phyloP scores from a whole-genome alignment of 2,888 invertebrate species.

The Drosophila antonietae region DNA sequence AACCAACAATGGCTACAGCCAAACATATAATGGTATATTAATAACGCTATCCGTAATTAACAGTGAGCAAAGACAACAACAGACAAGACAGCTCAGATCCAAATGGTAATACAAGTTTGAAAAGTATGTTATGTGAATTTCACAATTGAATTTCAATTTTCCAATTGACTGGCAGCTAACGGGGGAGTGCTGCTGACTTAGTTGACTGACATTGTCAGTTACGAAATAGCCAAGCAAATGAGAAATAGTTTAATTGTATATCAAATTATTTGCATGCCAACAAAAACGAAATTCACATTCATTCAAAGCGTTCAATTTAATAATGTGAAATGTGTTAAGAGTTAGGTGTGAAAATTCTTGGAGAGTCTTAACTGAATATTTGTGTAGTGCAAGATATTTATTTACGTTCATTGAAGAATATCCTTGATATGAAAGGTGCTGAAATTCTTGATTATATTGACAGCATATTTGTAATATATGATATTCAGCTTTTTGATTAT shows the following conservation, averaged over 20 bases:
- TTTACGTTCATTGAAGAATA: background rate
- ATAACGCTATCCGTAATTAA: constrained; percentile 32
- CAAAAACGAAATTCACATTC: background rate
- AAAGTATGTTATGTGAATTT: constrained; percentile 17
- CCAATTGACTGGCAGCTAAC: constrained; percentile 17
- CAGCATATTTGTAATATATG: background rate
- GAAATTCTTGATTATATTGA: background rate
- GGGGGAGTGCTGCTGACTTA: background rate
- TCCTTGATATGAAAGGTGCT: too few species aligned
- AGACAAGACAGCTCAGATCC: background rate
- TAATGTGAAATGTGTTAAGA: background rate
- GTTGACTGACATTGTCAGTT: background rate
- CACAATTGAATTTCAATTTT: constrained; percentile 9
- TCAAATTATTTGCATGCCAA: constrained; percentile 9
- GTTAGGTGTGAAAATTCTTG: constrained; percentile 5
- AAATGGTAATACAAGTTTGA: background rate
- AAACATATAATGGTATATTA: constrained; percentile 4
- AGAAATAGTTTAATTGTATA: constrained; percentile 15
- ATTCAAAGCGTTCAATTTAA: background rate
- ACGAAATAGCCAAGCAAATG: constrained; percentile 7
- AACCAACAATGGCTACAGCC: constrained; percentile 13
- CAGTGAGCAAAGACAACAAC: constrained; percentile 3
- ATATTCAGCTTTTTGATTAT: too few species aligned
- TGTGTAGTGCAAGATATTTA: background rate
- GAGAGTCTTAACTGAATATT: background rate